Evolutionary conservation across 2,797 vertebrate species (phyloP).

Genomic region (Eptatretus atami): DNA sequence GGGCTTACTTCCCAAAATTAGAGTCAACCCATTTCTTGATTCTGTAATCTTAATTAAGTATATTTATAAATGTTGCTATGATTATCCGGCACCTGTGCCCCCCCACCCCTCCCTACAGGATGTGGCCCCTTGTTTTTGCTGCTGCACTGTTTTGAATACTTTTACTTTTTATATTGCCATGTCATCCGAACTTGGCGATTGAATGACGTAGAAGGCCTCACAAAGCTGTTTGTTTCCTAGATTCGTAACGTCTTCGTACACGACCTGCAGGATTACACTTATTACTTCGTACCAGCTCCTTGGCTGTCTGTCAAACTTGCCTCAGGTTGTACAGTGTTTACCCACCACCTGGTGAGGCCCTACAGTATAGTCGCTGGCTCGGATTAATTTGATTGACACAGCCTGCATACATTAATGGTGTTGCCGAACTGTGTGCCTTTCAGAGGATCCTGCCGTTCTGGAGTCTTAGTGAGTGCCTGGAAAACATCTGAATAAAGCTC

Average conservation of each 20-base stretch:
- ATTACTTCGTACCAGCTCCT: slow-evolving; percentile 81
- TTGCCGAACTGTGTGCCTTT: too few relatives aligned
- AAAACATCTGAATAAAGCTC: slow-evolving; percentile 88
- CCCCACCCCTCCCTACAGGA: not conserved
- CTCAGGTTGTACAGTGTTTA: slow-evolving; percentile 78
- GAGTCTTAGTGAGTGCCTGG: slow-evolving; percentile 69
- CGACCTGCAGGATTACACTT: slow-evolving; percentile 93
- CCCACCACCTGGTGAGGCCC: slow-evolving; percentile 38
- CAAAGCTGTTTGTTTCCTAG: slow-evolving; percentile 15
- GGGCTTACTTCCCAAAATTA: too few relatives aligned
- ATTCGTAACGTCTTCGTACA: slow-evolving; percentile 85
- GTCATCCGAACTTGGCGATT: too few relatives aligned
- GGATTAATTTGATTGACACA: not conserved
- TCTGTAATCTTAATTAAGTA: not conserved
- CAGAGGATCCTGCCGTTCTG: slow-evolving; percentile 61
- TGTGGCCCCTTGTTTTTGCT: not conserved
- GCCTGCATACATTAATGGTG: too few relatives aligned
- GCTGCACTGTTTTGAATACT: not conserved
- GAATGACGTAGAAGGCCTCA: slow-evolving; percentile 10
- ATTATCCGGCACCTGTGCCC: not conserved
- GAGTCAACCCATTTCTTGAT: too few relatives aligned
- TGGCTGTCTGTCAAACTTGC: slow-evolving; percentile 85
- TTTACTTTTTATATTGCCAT: too few relatives aligned
- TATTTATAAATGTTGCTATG: not conserved
- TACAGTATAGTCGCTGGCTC: fast-evolving